These are phyloP conservation scores for Drosophila carrolli DNA, from an alignment of 1,140 invertebrate species.

Conservation along the genomic window DNA sequence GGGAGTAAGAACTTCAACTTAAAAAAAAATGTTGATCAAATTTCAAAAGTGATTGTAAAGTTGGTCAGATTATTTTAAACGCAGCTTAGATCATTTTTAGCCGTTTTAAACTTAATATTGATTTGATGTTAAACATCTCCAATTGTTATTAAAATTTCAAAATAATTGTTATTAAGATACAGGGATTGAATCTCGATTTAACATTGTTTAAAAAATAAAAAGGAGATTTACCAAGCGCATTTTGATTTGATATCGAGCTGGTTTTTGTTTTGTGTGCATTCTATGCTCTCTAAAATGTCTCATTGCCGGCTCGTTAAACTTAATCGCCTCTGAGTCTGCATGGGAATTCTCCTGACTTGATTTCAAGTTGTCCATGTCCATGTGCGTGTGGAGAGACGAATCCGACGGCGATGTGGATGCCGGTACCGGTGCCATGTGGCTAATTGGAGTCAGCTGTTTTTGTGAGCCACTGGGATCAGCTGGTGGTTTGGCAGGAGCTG, in stretches of 20 bases:
- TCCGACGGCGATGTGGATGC: background rate
- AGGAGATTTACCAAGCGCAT: too few relatives aligned
- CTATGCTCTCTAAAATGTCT: slow-evolving; percentile 8
- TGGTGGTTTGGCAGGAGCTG: slow-evolving; percentile 63
- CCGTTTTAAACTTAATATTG: too few relatives aligned
- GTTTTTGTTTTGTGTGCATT: background rate
- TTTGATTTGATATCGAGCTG: too few relatives aligned
- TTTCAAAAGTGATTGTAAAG: too few relatives aligned
- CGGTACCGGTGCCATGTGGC: slow-evolving; percentile 63
- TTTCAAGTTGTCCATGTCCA: slow-evolving; percentile 11
- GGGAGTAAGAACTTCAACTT: too few relatives aligned
- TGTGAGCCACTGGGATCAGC: slow-evolving; percentile 60
- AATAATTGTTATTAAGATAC: too few relatives aligned
- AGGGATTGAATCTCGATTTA: too few relatives aligned
- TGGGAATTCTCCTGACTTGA: slow-evolving; percentile 30
- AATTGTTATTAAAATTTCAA: too few relatives aligned
- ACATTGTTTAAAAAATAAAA: too few relatives aligned
- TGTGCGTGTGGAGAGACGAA: slow-evolving; percentile 5
- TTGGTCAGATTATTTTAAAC: background rate
- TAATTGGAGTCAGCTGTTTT: slow-evolving; percentile 82
- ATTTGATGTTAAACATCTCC: too few relatives aligned
- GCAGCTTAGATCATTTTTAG: background rate
- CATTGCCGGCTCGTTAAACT: slow-evolving; percentile 48
- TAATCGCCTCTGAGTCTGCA: slow-evolving; percentile 49
- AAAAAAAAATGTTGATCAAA: too few relatives aligned